Base-by-base conservation (phyloP, 1,140 invertebrate species). In the Chrysomallon squamiferum region DNA sequence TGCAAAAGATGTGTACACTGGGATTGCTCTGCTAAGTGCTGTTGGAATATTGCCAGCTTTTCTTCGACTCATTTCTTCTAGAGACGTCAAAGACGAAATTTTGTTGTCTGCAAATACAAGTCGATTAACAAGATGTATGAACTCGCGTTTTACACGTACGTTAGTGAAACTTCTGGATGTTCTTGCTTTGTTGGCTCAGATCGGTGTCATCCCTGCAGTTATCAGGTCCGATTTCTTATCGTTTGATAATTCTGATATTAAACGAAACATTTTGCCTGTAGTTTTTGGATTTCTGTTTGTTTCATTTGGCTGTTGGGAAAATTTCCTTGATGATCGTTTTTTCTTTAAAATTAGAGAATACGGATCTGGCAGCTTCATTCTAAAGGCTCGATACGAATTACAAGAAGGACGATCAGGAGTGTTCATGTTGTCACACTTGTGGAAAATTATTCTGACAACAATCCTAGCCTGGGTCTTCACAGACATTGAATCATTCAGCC, bases 271-370 rank as follows among this genome's bases (percentile, higher is more conserved):
- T 3, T 22, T 57, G 32, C 54, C 65, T 11, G 18, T 73, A 27
- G 43, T 62, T 11, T 57, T 32, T 3, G 88, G 93, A 2, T 88
- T 95, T 9, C 84, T 97, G 30, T 89, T 95, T 49, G 91, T 95
- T 35, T 97, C 95, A 5, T 90, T 94, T 38, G 92, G 93, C 29
- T 97, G 95, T 93, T 98, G 96, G 96, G 96, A 98, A 85, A 98
- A 98, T 85, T 98, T 95, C 77, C 92, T 95, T 0, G 93, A 93
- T 63, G 70, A 74, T 41, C 56, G 64, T 56, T 64, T 79, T 27
- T 71, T 76, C 47, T 38, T 5, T 15, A 38, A 38, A 15, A 38
- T 38, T 15, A 38, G 15, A 38, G 6, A 5, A 38, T 15, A 15
- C 15, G 35, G 35, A 5, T 5, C 15, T 38, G 35, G 35, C 35